phyloP scores from a whole-genome alignment of 1,140 invertebrate genomes.

The Drosophila yakuba region DNA sequence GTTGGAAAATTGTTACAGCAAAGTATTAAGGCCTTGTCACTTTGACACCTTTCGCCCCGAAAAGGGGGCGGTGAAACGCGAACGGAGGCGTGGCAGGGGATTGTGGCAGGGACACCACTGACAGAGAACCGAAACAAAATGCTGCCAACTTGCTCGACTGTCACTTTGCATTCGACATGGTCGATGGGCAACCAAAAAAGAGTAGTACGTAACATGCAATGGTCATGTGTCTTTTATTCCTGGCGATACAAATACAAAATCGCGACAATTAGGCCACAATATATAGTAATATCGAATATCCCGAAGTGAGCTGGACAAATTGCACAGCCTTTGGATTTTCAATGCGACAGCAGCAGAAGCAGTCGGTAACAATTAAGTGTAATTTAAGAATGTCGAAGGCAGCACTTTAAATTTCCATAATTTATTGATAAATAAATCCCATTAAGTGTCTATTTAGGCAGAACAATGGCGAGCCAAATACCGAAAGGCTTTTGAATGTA shows the following conservation, averaged over 20 bases:
- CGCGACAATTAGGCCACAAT: background rate
- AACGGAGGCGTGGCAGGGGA: background rate
- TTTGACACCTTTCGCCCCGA: conserved; percentile 67
- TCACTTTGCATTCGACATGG: conserved; percentile 48
- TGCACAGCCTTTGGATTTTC: no score
- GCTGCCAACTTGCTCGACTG: conserved; percentile 40
- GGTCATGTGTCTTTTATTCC: conserved; percentile 10
- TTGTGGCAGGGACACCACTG: background rate
- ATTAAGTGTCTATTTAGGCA: conserved; percentile 5
- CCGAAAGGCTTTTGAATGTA: no score
- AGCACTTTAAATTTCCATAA: background rate
- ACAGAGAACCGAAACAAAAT: conserved; percentile 34
- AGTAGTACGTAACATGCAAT: conserved; percentile 18
- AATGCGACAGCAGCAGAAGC: background rate
- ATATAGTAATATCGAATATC: no score
- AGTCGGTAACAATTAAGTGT: background rate
- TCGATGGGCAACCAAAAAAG: conserved; percentile 3
- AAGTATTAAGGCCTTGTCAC: conserved; percentile 79
- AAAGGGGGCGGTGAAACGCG: background rate
- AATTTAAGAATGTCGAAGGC: background rate
- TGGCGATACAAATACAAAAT: background rate
- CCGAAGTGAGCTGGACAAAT: background rate
- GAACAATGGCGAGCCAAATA: background rate
- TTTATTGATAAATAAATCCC: background rate
- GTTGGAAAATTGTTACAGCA: conserved; percentile 72